These are phyloP conservation scores for Trisateles emortualis DNA, from an alignment of 2,888 invertebrate species.

Conservation along the genomic window DNA sequence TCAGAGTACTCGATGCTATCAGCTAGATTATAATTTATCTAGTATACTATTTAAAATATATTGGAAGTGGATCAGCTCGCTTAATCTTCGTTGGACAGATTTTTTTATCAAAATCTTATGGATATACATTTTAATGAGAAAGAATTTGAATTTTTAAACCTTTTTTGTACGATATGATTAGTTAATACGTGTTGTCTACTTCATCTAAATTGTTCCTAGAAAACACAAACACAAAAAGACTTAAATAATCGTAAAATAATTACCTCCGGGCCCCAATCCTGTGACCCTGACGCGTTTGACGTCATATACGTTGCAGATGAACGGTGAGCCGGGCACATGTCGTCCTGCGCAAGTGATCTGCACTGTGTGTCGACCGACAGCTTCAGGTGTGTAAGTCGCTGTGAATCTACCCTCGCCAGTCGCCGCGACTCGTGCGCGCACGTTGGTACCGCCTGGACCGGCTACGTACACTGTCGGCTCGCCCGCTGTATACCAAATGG, in stretches of 20 bases:
- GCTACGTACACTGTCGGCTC: constrained; percentile 92
- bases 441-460: constrained; percentile 93
- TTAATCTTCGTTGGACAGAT: too few species aligned
- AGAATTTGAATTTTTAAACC: too few species aligned
- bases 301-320: constrained; percentile 97
- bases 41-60: too few species aligned
- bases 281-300: constrained; percentile 93
- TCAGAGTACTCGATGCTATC: too few species aligned
- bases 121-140: too few species aligned
- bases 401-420: constrained; percentile 90
- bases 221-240: neutral
- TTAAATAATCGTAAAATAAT: neutral
- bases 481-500: constrained; percentile 81
- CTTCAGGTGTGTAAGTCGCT: constrained; percentile 93
- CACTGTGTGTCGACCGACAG: constrained; percentile 95
- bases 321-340: constrained; percentile 96
- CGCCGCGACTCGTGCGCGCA: constrained; percentile 90
- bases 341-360: constrained; percentile 94
- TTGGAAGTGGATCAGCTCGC: too few species aligned
- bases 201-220: too few species aligned
- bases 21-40: too few species aligned
- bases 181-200: too few species aligned
- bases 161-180: too few species aligned
- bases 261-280: constrained; percentile 86
- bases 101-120: too few species aligned